Conservation (phyloP, 2,797 vertebrate genomes). For the Linurgus olivaceus region DNA sequence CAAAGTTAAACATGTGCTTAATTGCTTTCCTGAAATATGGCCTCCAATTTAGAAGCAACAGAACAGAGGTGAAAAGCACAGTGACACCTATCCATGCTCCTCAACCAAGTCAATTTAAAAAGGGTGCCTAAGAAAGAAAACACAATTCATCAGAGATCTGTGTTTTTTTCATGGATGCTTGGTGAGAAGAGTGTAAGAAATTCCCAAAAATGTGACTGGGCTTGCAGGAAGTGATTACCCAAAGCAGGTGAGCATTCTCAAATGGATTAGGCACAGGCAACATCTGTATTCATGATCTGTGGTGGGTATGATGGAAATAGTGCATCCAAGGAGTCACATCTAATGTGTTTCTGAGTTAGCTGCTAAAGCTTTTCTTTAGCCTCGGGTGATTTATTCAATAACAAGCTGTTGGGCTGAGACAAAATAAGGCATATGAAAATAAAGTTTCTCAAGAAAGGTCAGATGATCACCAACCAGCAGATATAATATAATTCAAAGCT, state of each 20-base stretch:
- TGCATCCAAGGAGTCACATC: neutral
- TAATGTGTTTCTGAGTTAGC: neutral
- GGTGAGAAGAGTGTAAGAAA: neutral
- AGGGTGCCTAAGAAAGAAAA: neutral
- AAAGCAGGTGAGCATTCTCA: neutral
- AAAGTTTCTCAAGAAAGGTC: neutral
- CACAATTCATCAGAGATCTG: neutral
- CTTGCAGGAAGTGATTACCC: neutral
- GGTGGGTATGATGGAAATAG: neutral
- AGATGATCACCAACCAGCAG: neutral
- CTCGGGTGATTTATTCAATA: neutral
- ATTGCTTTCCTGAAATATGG: neutral
- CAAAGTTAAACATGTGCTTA: neutral
- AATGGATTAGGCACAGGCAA: neutral
- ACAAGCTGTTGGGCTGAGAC: neutral
- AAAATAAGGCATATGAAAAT: neutral
- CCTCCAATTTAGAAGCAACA: neutral
- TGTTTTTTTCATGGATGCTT: neutral
- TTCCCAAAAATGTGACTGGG: neutral
- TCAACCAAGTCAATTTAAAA: neutral
- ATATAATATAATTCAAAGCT: neutral
- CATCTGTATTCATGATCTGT: accelerated
- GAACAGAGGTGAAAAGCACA: neutral
- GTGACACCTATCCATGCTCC: neutral
- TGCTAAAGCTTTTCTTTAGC: neutral